Evolutionary conservation across 2,797 vertebrate species (phyloP).

Genomic region (Pampus argenteus): DNA sequence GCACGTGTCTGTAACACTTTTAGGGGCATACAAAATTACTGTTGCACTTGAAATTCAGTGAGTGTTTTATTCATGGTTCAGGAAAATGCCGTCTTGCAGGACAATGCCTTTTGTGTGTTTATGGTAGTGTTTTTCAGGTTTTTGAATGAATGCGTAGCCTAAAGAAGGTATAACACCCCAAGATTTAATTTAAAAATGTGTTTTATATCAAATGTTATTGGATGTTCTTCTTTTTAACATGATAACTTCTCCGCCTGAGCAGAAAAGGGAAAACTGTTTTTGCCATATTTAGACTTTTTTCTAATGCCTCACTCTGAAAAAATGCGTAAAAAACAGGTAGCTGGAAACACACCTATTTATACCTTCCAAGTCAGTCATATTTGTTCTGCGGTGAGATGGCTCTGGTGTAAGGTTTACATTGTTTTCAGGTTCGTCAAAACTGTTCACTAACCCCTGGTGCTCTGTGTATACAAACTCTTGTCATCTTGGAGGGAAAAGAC

Average conservation of each 20-base stretch:
- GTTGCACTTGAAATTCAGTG: constrained; percentile 7
- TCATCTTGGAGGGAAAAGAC: constrained; percentile 38
- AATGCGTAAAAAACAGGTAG: not conserved
- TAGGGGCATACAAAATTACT: constrained; percentile 23
- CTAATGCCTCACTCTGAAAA: not conserved
- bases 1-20: constrained; percentile 34
- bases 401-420: constrained; percentile 21
- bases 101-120: not conserved
- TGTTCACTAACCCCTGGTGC: constrained; percentile 40
- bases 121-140: not conserved
- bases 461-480: constrained; percentile 36
- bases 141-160: not conserved
- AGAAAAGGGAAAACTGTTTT: not conserved
- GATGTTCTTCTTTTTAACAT: not conserved
- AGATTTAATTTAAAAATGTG: not conserved
- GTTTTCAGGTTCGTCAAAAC: constrained; percentile 51
- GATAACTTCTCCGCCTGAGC: not conserved
- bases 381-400: not conserved
- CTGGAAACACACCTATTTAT: not conserved
- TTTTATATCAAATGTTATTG: not conserved
- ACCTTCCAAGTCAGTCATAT: constrained; percentile 1
- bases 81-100: constrained; percentile 1
- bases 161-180: not conserved
- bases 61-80: constrained; percentile 20
- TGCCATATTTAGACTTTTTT: not conserved